Conservation (phyloP, 2,113 vertebrate species). For the Proterorhinus semilunaris region DNA sequence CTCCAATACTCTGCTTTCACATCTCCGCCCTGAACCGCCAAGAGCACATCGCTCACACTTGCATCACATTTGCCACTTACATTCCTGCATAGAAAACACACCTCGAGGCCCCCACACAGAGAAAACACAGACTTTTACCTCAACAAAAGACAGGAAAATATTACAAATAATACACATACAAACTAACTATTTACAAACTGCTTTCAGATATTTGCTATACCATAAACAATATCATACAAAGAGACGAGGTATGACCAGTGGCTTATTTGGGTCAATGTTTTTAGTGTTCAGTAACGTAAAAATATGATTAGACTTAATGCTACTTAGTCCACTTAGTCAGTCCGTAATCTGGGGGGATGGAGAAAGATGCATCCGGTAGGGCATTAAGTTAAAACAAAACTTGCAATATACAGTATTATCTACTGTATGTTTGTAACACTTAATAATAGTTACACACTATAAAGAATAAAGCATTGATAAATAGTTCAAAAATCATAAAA, state of each 20-base stretch:
- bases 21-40: constrained; percentile 60
- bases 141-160: constrained; percentile 9
- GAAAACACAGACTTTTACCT: constrained; percentile 45
- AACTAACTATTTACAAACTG: background rate
- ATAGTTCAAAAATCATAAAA: too few relatives aligned
- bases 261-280: background rate
- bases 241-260: background rate
- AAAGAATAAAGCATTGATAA: too few relatives aligned
- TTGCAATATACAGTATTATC: too few relatives aligned
- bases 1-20: constrained; percentile 65
- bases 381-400: too few relatives aligned
- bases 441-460: too few relatives aligned
- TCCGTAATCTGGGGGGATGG: too few relatives aligned
- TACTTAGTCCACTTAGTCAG: too few relatives aligned
- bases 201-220: background rate
- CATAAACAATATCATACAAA: too few relatives aligned
- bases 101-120: constrained; percentile 17
- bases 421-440: too few relatives aligned
- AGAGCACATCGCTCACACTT: constrained; percentile 59
- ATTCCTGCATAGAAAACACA: constrained; percentile 58
- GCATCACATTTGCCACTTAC: constrained; percentile 60
- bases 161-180: background rate
- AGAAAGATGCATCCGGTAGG: too few relatives aligned
- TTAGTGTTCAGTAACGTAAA: too few relatives aligned
- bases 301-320: too few relatives aligned